These are phyloP conservation scores for Odocoileus virginianus DNA, from an alignment of 2,113 vertebrate species.

Conservation along the genomic window DNA sequence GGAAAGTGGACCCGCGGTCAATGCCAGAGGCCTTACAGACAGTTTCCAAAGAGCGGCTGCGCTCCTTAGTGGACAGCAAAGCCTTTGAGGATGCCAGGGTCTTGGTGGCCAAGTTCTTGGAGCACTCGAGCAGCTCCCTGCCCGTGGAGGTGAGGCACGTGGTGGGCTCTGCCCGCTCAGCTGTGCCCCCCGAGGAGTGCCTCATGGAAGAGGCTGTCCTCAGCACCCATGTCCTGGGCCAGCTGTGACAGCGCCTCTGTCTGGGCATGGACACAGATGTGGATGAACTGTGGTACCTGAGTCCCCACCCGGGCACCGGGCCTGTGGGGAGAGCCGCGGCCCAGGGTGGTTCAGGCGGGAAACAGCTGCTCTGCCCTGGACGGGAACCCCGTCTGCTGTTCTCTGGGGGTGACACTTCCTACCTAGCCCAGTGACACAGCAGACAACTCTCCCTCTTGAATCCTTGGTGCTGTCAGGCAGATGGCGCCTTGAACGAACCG, in stretches of 20 bases:
- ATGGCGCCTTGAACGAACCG: not conserved
- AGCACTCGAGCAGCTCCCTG: slow-evolving; percentile 91
- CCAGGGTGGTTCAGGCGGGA: fast-evolving
- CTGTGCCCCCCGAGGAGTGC: slow-evolving; percentile 91
- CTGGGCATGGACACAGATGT: not conserved
- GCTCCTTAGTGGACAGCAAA: slow-evolving; percentile 91
- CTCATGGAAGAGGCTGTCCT: slow-evolving; percentile 94
- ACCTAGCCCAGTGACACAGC: not conserved
- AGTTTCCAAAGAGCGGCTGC: slow-evolving; percentile 83
- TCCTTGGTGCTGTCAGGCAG: not conserved
- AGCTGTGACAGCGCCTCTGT: slow-evolving; percentile 77
- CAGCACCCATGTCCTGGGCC: slow-evolving; percentile 90
- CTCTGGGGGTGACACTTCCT: not conserved
- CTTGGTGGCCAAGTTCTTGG: slow-evolving; percentile 95
- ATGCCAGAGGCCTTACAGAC: slow-evolving; percentile 81
- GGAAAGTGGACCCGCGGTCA: slow-evolving; percentile 78
- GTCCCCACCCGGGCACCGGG: fast-evolving
- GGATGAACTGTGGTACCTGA: not conserved
- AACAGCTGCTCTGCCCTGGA: not conserved
- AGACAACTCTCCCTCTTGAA: not conserved
- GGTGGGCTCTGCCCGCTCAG: slow-evolving; percentile 89
- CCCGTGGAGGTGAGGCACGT: slow-evolving; percentile 92
- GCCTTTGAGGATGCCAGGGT: slow-evolving; percentile 94
- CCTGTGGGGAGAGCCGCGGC: not conserved
- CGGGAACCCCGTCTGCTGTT: fast-evolving